phyloP scores from a whole-genome alignment of 2,888 invertebrate species.

The Ormyrus nitidulus region DNA sequence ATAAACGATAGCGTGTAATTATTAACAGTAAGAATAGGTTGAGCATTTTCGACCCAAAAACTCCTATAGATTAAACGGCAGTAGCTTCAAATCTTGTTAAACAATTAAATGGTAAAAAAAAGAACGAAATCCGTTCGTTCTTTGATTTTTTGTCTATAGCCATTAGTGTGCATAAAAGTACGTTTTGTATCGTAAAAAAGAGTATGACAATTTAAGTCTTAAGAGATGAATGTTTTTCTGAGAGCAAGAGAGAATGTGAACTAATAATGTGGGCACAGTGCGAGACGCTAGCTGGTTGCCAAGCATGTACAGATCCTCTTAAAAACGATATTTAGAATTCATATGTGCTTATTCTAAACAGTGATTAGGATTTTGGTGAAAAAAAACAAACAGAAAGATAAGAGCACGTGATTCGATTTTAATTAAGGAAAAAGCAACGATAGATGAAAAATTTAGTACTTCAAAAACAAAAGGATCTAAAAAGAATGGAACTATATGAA shows the following conservation, averaged over 20 bases:
- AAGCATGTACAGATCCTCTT: conserved; percentile 51
- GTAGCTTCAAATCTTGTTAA: conserved; percentile 46
- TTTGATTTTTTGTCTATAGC: conserved; percentile 43
- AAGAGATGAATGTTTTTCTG: conserved; percentile 35
- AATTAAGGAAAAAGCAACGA: conserved; percentile 34
- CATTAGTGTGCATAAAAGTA: conserved; percentile 50
- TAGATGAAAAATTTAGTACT: conserved; percentile 27
- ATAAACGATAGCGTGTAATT: conserved; percentile 43
- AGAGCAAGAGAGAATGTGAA: conserved; percentile 15
- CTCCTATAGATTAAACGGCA: conserved; percentile 48
- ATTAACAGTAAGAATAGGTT: conserved; percentile 40
- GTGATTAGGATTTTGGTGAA: conserved; percentile 38
- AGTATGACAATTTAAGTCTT: conserved; percentile 36
- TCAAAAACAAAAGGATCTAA: conserved; percentile 46
- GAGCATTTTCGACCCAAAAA: conserved; percentile 48
- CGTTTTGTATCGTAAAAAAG: conserved; percentile 52
- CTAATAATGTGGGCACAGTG: conserved; percentile 47
- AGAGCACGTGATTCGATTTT: conserved; percentile 34
- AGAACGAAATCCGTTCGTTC: conserved; percentile 27
- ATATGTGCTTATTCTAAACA: conserved; percentile 51
- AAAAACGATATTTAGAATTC: conserved; percentile 49
- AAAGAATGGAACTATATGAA: conserved; percentile 13
- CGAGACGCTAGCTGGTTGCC: conserved; percentile 49
- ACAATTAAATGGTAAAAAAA: conserved; percentile 22
- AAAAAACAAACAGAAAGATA: conserved; percentile 17